phyloP scores from a whole-genome alignment of 2,888 invertebrate species.

The Pachymerium ferrugineum region DNA sequence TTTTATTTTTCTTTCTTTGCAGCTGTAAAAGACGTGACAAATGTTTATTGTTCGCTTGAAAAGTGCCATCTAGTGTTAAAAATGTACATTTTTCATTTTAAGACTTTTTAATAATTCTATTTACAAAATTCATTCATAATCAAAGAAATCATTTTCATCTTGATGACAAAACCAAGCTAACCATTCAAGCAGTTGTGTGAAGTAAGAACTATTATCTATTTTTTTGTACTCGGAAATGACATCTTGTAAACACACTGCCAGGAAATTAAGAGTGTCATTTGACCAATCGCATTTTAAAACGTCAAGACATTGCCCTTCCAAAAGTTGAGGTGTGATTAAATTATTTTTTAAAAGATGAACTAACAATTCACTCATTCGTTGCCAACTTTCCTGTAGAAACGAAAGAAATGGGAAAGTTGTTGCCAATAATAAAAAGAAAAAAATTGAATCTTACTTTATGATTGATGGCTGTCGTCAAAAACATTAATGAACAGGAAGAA shows the following conservation, averaged over 20 bases:
- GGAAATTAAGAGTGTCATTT: background rate
- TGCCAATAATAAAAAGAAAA: too few relatives aligned
- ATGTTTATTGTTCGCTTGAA: too few relatives aligned
- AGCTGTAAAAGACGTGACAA: too few relatives aligned
- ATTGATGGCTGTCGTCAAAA: background rate
- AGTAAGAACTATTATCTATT: background rate
- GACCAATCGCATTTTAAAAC: background rate
- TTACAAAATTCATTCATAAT: too few relatives aligned
- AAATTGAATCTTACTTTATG: background rate
- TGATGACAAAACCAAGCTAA: slow-evolving; percentile 2
- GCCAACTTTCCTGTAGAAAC: background rate
- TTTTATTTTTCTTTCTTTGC: too few relatives aligned
- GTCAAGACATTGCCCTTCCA: background rate
- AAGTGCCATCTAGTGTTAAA: too few relatives aligned
- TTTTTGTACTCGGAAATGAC: background rate
- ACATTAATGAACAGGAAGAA: background rate
- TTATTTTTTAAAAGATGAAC: background rate
- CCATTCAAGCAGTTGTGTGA: background rate
- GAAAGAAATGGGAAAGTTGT: too few relatives aligned
- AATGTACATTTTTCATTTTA: too few relatives aligned
- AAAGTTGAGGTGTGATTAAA: background rate
- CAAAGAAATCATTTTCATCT: background rate
- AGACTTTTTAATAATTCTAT: too few relatives aligned
- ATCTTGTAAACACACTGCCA: background rate
- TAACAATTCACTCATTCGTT: background rate